A percentile compares a stretch with the other conserved stretches of the same genome.
Conservation (phyloP, 2,888 invertebrate species). For the Drosophila neutralis region DNA sequence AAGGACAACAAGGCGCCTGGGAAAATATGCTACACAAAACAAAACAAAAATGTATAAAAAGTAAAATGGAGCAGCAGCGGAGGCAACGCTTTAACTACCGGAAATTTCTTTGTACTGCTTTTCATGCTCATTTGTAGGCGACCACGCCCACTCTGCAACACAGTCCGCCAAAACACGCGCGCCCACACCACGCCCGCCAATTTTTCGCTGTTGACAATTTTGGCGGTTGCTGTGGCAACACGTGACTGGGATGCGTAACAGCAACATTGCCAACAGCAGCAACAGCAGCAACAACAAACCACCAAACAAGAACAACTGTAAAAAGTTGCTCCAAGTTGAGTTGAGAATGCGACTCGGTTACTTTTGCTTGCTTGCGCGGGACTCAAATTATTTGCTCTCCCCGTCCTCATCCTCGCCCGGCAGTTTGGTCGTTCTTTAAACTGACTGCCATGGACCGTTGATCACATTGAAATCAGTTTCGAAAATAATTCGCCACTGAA, state of each 20-base stretch:
- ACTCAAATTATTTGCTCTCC: slow-evolving; percentile 48
- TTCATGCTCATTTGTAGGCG: slow-evolving; percentile 68
- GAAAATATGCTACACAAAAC: slow-evolving; percentile 58
- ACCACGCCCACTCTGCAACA: slow-evolving; percentile 42
- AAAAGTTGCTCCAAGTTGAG: slow-evolving; percentile 57
- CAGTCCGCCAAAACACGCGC: slow-evolving; percentile 39
- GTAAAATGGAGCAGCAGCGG: slow-evolving; percentile 48
- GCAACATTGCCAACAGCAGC: slow-evolving; percentile 14
- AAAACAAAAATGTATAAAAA: not conserved
- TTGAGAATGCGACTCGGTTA: slow-evolving; percentile 38
- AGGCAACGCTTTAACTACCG: slow-evolving; percentile 76
- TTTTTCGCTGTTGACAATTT: slow-evolving; percentile 81
- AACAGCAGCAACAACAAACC: slow-evolving; percentile 13
- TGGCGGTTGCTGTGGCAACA: slow-evolving; percentile 80
- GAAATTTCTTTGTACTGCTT: slow-evolving; percentile 79
- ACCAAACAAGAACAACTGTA: slow-evolving; percentile 20
- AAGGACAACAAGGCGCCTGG: slow-evolving; percentile 38
- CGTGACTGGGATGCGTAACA: slow-evolving; percentile 77
- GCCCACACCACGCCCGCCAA: slow-evolving; percentile 75
- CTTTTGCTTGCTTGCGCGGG: slow-evolving; percentile 35
- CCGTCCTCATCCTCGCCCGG: slow-evolving; percentile 13
- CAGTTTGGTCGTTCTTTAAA: slow-evolving; percentile 56
- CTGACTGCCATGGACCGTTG: slow-evolving; percentile 65
- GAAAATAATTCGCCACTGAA: slow-evolving; percentile 74
- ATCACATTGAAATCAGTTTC: slow-evolving; percentile 80